Base-by-base conservation (phyloP, 2,888 invertebrate genomes). In the Bellardia pandia region DNA sequence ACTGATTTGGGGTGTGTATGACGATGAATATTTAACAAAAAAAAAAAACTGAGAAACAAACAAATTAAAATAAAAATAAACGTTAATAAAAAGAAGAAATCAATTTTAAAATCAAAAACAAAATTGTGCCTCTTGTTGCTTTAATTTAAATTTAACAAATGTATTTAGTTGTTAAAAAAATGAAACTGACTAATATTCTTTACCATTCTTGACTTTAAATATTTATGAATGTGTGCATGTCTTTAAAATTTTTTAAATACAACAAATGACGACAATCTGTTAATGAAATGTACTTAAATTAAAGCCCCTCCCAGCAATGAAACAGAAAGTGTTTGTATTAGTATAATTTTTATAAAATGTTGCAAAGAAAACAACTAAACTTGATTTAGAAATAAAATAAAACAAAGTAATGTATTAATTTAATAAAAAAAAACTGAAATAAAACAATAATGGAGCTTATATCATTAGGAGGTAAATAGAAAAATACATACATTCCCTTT, bases 121-220 rank as follows among this genome's bases (percentile, higher is more conserved):
- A 77, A 33, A 64, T 74, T 75, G 83, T 86, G 86, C 86, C 86
- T 83, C 91, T 91, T 80, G 89, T 91, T 86, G 66, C 40, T 89
- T 89, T 90, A 88, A 89, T 89, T 89, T 60, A 45, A 76, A 45
- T 53, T 75, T 8, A 23, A 11, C 11, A 33, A 74, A 16, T 37
- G 37, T 40, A 16, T 64, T 64, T 40, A 60, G 1, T 60, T 13
- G 33, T 60, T 60, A 14, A 11, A 13, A 14, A 60, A 60, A 60
- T 60, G 14, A 16, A 60, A 42, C 42, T 13, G 64, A 37, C 33
- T 76, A 69, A 40, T 23, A 51, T 62, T 33, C 11, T n/a, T 64
- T n/a, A 14, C 16, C n/a, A 16, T 51, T 51, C 30, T 37, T 78
- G 66, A 48, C n/a, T 71, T 71, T 14, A 48, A 53, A n/a, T 48